phyloP scores from a whole-genome alignment of 2,113 vertebrate species.

The Anhinga anhinga region DNA sequence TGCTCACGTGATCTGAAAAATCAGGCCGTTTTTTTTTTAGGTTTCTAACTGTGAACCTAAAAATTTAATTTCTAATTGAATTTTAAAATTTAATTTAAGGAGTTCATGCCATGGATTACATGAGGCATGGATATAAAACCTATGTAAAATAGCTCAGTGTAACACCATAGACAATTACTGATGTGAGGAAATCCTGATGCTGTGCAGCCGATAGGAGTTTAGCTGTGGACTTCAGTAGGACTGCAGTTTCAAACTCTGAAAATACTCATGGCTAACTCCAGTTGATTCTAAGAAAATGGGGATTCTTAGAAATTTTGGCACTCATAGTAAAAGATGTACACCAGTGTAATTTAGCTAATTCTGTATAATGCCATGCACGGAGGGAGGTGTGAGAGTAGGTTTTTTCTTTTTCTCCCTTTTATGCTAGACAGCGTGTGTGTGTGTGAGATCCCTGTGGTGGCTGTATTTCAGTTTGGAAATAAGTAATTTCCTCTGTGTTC shows the following conservation, averaged over 20 bases:
- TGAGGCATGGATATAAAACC: neutral
- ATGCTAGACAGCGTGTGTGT: neutral
- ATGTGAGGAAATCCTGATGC: neutral
- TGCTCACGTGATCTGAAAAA: neutral
- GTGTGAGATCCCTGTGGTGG: neutral
- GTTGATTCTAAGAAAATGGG: neutral
- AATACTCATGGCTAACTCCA: neutral
- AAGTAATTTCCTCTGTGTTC: neutral
- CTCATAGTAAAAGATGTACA: neutral
- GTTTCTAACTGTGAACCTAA: neutral
- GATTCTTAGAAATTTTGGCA: neutral
- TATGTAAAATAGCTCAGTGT: neutral
- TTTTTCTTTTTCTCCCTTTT: neutral
- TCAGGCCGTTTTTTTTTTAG: neutral
- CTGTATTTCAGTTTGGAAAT: neutral
- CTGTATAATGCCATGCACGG: neutral
- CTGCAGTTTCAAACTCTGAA: neutral
- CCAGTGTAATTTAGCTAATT: neutral
- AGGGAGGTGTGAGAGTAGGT: neutral
- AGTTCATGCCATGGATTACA: neutral
- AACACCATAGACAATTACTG: neutral
- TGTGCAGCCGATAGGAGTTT: neutral
- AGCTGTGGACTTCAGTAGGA: neutral
- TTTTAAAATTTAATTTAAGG: neutral
- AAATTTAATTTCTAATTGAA: neutral